Percentiles rank a stretch among this genome's conserved stretches.
Evolutionary conservation across 2,888 invertebrate genomes (phyloP).

Genomic region (Pachliopta kotzebuea): DNA sequence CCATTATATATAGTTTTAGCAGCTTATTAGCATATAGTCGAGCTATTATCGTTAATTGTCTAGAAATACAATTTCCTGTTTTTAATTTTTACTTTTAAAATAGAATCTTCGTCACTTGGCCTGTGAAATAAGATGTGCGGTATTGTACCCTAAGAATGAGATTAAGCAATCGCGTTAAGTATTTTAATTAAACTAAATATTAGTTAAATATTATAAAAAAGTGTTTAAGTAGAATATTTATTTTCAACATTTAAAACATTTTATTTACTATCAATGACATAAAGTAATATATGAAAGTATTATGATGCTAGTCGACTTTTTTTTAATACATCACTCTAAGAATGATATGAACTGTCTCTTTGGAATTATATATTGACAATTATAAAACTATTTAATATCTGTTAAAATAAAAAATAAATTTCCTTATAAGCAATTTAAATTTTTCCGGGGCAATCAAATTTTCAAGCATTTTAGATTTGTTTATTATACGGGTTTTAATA

Average conservation of each 20-base stretch:
- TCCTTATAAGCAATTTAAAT: no score
- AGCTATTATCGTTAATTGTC: no score
- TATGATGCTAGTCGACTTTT: constrained; percentile 72
- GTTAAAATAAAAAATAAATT: no score
- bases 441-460: no score
- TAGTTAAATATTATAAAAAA: constrained; percentile 28
- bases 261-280: constrained; percentile 21
- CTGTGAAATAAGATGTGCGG: constrained; percentile 54
- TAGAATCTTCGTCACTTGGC: constrained; percentile 69
- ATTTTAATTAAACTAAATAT: constrained; percentile 31
- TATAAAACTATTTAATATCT: not conserved
- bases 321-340: constrained; percentile 40
- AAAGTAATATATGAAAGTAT: constrained; percentile 55
- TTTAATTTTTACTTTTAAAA: constrained; percentile 49
- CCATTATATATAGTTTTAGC: no score
- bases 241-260: constrained; percentile 29
- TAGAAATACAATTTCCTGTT: no score
- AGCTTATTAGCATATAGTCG: no score
- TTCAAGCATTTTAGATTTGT: no score
- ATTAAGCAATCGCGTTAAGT: constrained; percentile 12
- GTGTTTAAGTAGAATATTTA: not conserved
- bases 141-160: constrained; percentile 33
- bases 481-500: no score
- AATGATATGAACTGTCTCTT: not conserved
- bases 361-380: not conserved